Conservation (phyloP, 2,113 vertebrate genomes). For the Meriones unguiculatus region DNA sequence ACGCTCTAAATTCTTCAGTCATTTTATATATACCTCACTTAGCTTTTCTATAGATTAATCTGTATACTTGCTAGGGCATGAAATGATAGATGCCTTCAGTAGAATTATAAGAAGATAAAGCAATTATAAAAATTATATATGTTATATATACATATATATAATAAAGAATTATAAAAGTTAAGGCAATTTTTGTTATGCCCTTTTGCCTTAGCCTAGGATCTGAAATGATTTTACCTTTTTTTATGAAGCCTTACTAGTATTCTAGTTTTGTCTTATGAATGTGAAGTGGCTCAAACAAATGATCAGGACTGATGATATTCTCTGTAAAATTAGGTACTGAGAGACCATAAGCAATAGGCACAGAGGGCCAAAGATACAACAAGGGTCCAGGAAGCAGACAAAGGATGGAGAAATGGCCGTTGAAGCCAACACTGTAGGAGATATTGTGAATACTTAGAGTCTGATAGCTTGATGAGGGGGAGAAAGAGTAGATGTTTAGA, state of each 20-base stretch:
- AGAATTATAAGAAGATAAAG: neutral
- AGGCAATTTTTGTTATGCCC: neutral
- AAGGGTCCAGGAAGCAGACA: neutral
- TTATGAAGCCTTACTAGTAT: neutral
- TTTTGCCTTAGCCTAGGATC: neutral
- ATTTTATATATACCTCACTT: conserved; percentile 10
- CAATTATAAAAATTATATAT: too few species aligned
- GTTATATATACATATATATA: neutral
- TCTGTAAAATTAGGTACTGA: neutral
- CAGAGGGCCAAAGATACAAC: neutral
- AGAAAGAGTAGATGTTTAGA: neutral
- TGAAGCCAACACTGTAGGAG: neutral
- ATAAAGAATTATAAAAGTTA: neutral
- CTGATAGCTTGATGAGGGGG: neutral
- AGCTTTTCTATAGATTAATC: neutral
- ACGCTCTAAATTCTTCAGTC: neutral
- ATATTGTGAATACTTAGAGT: neutral
- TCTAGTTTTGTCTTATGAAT: neutral
- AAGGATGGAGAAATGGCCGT: neutral
- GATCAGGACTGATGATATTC: neutral
- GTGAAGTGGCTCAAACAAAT: neutral
- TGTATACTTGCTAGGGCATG: neutral
- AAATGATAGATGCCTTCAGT: neutral
- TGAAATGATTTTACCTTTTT: neutral
- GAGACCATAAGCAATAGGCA: neutral